Percentiles rank a stretch among this genome's conserved stretches.
phyloP scores from a whole-genome alignment of 2,797 vertebrate genomes.

The Eulemur mongoz region DNA sequence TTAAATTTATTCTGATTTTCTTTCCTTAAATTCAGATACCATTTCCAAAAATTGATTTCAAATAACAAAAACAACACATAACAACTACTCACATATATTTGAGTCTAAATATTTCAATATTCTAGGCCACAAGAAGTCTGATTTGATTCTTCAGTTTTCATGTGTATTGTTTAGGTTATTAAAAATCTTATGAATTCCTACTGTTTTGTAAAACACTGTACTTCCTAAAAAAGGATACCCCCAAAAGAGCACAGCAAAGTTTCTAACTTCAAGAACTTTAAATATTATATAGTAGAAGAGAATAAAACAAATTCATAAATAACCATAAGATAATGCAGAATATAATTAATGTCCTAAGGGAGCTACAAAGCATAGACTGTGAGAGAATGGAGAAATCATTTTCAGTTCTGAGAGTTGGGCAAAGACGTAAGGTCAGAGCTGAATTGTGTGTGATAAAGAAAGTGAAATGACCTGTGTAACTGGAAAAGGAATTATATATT shows the following conservation, averaged over 20 bases:
- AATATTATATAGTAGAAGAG: not conserved
- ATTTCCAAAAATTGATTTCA: not conserved
- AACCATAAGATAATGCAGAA: not conserved
- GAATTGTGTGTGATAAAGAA: not conserved
- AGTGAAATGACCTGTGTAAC: not conserved
- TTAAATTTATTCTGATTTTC: not conserved
- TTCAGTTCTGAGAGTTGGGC: not conserved
- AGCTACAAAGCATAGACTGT: not conserved
- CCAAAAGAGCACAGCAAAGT: not conserved
- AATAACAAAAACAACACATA: not conserved
- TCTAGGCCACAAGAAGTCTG: not conserved
- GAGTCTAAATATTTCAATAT: not conserved
- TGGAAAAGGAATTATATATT: not conserved
- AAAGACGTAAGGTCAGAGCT: not conserved
- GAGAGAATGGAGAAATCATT: constrained; percentile 16
- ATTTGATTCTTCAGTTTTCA: not conserved
- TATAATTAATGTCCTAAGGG: not conserved
- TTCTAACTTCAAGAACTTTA: not conserved
- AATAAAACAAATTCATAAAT: not conserved
- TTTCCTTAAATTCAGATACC: not conserved
- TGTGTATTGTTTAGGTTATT: not conserved
- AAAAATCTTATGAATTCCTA: not conserved
- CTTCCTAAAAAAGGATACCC: not conserved
- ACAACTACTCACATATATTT: not conserved
- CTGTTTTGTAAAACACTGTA: not conserved